These are phyloP conservation scores for Pangasius sanitwongsei DNA, from an alignment of 2,797 vertebrate species.

Conservation along the genomic window DNA sequence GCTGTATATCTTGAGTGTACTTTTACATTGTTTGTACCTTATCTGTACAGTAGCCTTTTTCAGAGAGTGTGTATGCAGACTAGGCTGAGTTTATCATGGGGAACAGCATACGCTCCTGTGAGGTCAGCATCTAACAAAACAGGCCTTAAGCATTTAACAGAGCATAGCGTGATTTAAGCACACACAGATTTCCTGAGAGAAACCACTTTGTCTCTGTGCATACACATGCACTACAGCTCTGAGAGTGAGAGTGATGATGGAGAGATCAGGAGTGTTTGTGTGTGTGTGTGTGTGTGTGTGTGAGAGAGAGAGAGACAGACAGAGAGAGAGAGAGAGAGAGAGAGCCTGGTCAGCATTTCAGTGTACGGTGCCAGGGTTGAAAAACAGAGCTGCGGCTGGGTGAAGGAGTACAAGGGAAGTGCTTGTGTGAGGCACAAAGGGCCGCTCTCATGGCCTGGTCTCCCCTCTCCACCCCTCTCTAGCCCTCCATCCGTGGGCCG, in stretches of 20 bases:
- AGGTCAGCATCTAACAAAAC: conserved; percentile 20
- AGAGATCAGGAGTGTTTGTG: conserved; percentile 25
- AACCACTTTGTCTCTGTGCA: conserved; percentile 18
- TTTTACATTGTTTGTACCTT: neutral
- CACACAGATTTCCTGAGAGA: conserved; percentile 28
- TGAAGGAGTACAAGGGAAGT: conserved; percentile 63
- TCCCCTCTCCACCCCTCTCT: conserved; percentile 36
- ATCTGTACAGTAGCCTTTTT: neutral
- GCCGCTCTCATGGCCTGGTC: conserved; percentile 53
- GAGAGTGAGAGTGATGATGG: neutral
- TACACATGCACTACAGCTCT: conserved; percentile 17
- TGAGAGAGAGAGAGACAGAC: neutral
- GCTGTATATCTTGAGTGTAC: neutral
- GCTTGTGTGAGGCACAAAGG: conserved; percentile 70
- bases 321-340: neutral
- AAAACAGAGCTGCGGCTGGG: conserved; percentile 54
- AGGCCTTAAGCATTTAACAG: conserved; percentile 25
- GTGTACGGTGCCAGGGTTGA: conserved; percentile 58
- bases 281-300: conserved; percentile 21
- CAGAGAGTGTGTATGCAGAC: neutral
- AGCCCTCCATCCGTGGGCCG: conserved; percentile 40
- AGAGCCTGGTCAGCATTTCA: conserved; percentile 56
- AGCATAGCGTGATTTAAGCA: conserved; percentile 18
- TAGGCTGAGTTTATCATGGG: neutral
- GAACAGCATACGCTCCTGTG: neutral